Evolutionary conservation across 2,888 invertebrate genomes (phyloP).

Genomic region (Thera obeliscata): DNA sequence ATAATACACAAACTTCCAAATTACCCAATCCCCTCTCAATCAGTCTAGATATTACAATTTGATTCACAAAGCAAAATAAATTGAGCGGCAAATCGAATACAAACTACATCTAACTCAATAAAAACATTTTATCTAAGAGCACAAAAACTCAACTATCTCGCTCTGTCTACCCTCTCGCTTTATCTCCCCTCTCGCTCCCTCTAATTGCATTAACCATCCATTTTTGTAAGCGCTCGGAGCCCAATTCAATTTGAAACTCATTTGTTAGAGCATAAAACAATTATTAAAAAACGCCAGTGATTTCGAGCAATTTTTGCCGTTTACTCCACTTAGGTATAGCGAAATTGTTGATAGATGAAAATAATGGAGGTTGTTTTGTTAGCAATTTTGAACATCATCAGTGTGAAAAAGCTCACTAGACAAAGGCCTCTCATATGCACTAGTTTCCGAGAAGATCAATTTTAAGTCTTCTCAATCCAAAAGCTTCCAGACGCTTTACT

Average conservation of each 20-base stretch:
- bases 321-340: slow-evolving; percentile 68
- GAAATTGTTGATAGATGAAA: slow-evolving; percentile 35
- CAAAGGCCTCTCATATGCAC: too few relatives aligned
- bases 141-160: slow-evolving; percentile 47
- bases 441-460: too few relatives aligned
- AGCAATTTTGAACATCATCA: slow-evolving; percentile 15
- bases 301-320: slow-evolving; percentile 78
- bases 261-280: slow-evolving; percentile 85
- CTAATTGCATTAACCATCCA: slow-evolving; percentile 88
- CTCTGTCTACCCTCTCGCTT: slow-evolving; percentile 39
- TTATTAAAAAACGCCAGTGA: slow-evolving; percentile 83
- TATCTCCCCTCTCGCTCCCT: slow-evolving; percentile 69
- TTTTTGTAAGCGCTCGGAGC: slow-evolving; percentile 85
- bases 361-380: slow-evolving; percentile 25
- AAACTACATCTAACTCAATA: slow-evolving; percentile 54
- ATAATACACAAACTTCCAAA: slow-evolving; percentile 30
- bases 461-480: too few relatives aligned
- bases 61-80: slow-evolving; percentile 43
- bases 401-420: not conserved
- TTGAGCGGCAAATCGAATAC: slow-evolving; percentile 57
- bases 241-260: slow-evolving; percentile 88
- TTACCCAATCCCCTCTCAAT: slow-evolving; percentile 37
- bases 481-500: too few relatives aligned
- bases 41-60: slow-evolving; percentile 40
- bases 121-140: slow-evolving; percentile 57